Percentiles rank a stretch among this genome's conserved stretches.
phyloP scores from a whole-genome alignment of 2,797 vertebrate species.

The Gymnothorax reevesii region DNA sequence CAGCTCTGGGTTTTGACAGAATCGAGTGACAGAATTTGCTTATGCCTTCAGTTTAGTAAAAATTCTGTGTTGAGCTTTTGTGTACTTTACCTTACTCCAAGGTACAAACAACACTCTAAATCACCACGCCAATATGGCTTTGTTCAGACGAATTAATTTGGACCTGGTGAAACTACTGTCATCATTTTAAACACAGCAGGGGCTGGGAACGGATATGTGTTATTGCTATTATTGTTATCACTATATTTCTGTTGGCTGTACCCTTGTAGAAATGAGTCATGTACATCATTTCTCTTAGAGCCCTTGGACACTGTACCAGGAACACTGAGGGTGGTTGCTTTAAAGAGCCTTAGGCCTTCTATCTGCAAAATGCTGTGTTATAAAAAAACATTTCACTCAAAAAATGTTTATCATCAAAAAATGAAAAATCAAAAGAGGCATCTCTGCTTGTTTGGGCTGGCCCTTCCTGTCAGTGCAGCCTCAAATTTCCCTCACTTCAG shows the following conservation, averaged over 20 bases:
- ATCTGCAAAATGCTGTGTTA: background rate
- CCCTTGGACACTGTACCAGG: background rate
- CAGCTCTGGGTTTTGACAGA: background rate
- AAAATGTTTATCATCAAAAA: conserved; percentile 8
- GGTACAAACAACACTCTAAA: too few relatives aligned
- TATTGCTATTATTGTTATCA: too few relatives aligned
- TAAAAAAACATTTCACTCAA: background rate
- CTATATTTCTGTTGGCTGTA: too few relatives aligned
- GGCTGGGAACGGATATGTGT: too few relatives aligned
- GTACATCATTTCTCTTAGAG: too few relatives aligned
- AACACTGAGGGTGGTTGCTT: background rate
- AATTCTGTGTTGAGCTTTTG: background rate
- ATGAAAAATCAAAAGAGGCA: background rate
- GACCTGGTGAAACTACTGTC: too few relatives aligned
- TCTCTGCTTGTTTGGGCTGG: background rate
- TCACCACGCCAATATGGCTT: too few relatives aligned
- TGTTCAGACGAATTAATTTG: too few relatives aligned
- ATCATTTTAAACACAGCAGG: too few relatives aligned
- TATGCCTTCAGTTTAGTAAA: background rate
- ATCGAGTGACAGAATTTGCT: background rate
- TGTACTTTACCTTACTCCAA: too few relatives aligned
- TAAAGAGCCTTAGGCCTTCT: background rate
- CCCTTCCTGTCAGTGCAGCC: background rate
- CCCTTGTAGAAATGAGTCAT: too few relatives aligned
- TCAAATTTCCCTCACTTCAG: conserved; percentile 16